Evolutionary conservation across 2,888 invertebrate species (phyloP).

Genomic region (Agapetus fuscipes): DNA sequence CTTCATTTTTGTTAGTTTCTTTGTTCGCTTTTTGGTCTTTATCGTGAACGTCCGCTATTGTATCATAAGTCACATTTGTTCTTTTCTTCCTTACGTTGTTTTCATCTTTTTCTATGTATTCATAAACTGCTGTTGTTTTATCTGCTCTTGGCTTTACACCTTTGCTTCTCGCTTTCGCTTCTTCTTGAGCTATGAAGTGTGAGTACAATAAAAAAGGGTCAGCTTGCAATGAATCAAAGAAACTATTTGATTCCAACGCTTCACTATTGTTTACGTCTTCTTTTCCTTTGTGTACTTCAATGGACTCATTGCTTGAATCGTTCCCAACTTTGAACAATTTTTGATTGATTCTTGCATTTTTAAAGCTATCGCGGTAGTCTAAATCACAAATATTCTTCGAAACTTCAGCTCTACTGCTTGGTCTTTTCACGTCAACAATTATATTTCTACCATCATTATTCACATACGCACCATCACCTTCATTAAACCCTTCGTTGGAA

Average conservation of each 20-base stretch:
- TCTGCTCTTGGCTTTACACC: conserved; percentile 7
- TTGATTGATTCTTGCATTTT: not conserved
- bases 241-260: conserved; percentile 7
- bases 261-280: conserved; percentile 1
- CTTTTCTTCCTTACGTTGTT: not conserved
- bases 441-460: conserved; percentile 6
- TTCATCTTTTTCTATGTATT: conserved; percentile 1
- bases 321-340: not conserved
- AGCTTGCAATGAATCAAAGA: conserved; percentile 17
- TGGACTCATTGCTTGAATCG: not conserved
- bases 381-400: conserved; percentile 1
- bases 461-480: not conserved
- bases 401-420: conserved; percentile 7
- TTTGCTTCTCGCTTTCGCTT: conserved; percentile 9
- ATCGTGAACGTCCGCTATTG: not conserved
- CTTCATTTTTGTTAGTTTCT: not conserved
- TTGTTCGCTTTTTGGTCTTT: not conserved
- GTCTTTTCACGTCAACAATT: conserved; percentile 6
- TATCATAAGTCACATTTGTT: not conserved
- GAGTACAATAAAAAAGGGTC: conserved; percentile 20
- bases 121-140: conserved; percentile 1
- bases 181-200: conserved; percentile 20
- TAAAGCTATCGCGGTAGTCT: not conserved
- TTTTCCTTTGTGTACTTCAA: not conserved
- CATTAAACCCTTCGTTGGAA: not conserved